Evolutionary conservation across 1,140 invertebrate genomes (phyloP).

Genomic region (Bombus superbus): DNA sequence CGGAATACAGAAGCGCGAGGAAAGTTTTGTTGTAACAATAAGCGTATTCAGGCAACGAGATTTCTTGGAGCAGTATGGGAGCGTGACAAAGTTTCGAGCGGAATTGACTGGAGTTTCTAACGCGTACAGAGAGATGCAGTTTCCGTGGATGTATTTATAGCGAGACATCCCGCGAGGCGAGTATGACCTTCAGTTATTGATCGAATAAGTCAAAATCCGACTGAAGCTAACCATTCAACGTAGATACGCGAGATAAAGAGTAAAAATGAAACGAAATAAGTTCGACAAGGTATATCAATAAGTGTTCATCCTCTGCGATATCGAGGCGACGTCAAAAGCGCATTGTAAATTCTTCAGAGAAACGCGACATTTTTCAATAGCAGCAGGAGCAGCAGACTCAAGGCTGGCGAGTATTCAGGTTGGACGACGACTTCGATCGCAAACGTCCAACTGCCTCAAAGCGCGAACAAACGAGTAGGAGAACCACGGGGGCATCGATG

Average conservation of each 20-base stretch:
- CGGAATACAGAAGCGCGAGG: neutral
- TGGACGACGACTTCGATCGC: conserved; percentile 14
- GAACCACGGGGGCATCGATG: neutral
- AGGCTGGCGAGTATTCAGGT: neutral
- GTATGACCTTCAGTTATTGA: neutral
- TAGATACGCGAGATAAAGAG: neutral
- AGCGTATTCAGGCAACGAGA: neutral
- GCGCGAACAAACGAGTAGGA: conserved; percentile 6
- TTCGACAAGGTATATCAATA: conserved; percentile 18
- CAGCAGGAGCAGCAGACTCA: neutral
- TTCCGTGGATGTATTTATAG: neutral
- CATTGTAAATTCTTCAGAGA: conserved; percentile 15
- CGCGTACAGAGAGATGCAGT: neutral
- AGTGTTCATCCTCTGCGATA: conserved; percentile 4
- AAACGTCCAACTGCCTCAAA: conserved; percentile 2
- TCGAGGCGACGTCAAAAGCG: conserved; percentile 14
- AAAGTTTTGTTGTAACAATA: neutral
- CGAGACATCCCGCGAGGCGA: too few species aligned
- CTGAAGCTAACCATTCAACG: neutral
- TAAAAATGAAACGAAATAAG: neutral
- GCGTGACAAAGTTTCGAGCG: neutral
- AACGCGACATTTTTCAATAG: conserved; percentile 5
- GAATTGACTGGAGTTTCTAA: neutral
- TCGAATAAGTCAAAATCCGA: neutral
- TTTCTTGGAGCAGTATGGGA: neutral